A percentile compares a stretch with the other conserved stretches of the same genome.
Conservation (phyloP, 1,140 invertebrate genomes). For the Bombus superbus region DNA sequence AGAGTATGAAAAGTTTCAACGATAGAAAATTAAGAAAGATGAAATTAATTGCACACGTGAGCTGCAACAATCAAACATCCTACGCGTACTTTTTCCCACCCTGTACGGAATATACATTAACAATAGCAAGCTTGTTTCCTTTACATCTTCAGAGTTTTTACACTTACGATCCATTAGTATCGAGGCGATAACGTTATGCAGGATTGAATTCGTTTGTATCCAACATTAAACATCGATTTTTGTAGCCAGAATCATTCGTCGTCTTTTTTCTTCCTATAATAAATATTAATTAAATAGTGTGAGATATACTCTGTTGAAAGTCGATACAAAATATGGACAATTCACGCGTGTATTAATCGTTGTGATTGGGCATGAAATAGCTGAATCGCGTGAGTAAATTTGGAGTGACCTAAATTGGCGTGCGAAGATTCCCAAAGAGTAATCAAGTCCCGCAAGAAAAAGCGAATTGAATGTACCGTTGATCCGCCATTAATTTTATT, state of each 20-base stretch:
- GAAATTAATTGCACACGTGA: neutral
- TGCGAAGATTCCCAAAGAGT: conserved; percentile 53
- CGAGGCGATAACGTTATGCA: neutral
- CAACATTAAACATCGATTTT: neutral
- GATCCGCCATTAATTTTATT: conserved; percentile 43
- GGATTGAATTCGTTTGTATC: neutral
- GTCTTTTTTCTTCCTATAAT: neutral
- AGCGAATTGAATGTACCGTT: conserved; percentile 46
- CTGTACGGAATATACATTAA: neutral
- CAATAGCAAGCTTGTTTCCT: neutral
- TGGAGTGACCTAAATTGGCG: conserved; percentile 33
- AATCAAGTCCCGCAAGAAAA: conserved; percentile 33
- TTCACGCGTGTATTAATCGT: neutral
- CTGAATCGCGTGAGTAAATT: conserved; percentile 25
- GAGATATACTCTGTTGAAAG: neutral
- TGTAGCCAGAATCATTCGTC: neutral
- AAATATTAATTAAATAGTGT: neutral
- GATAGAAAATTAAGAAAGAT: neutral
- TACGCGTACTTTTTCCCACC: neutral
- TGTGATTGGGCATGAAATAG: neutral
- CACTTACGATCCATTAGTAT: neutral
- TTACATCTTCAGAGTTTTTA: neutral
- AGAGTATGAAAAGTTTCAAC: neutral
- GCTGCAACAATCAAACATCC: neutral
- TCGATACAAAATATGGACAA: neutral